Evolutionary conservation across 2,113 vertebrate species (phyloP).

Genomic region (Suncus etruscus): DNA sequence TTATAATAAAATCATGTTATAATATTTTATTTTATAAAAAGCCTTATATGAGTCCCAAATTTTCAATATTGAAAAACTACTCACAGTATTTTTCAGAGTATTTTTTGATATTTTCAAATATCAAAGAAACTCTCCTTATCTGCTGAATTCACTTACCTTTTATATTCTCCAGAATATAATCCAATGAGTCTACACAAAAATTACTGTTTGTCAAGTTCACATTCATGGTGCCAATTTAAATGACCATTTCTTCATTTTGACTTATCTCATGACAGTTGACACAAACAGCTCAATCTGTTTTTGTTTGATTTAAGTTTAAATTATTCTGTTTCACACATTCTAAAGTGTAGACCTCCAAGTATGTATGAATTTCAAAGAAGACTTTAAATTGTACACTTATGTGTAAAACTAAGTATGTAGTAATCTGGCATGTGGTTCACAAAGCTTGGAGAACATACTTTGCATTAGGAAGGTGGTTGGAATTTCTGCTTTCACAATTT

Average conservation of each 20-base stretch:
- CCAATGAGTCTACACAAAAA: neutral
- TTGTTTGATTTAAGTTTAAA: neutral
- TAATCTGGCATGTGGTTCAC: too few relatives aligned
- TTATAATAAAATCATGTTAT: neutral
- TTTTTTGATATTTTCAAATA: too few relatives aligned
- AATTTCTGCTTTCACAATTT: too few relatives aligned
- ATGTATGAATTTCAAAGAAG: neutral
- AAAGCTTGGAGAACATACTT: too few relatives aligned
- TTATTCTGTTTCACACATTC: slow-evolving; percentile 9
- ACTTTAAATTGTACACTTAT: neutral
- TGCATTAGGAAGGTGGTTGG: too few relatives aligned
- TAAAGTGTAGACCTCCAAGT: neutral
- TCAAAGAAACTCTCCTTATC: neutral
- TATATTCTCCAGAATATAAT: neutral
- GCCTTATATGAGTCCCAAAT: neutral
- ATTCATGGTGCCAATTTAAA: neutral
- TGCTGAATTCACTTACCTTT: neutral
- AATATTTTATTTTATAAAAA: neutral
- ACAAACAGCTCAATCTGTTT: neutral
- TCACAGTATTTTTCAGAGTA: neutral
- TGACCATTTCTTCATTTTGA: neutral
- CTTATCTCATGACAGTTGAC: neutral
- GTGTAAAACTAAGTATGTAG: neutral
- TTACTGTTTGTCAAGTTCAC: neutral
- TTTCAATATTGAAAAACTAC: neutral